These are phyloP conservation scores for Alaudala cheleensis DNA, from an alignment of 2,113 vertebrate genomes.

Conservation along the genomic window DNA sequence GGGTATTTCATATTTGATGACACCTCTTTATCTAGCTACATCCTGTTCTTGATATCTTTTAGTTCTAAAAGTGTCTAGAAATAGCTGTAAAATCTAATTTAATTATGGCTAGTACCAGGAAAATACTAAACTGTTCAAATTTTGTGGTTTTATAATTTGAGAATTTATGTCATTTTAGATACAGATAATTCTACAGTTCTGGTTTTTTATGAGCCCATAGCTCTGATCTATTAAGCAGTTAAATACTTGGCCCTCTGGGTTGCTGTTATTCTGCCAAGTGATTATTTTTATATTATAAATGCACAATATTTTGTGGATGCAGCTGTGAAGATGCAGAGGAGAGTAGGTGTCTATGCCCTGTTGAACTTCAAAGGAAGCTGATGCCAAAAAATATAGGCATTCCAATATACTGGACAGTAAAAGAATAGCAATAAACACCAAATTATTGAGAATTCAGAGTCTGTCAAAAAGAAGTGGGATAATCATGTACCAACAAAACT, in stretches of 20 bases:
- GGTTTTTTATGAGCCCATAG: background rate
- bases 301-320: background rate
- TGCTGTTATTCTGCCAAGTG: background rate
- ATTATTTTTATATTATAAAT: background rate
- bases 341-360: background rate
- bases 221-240: background rate
- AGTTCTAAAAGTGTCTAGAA: background rate
- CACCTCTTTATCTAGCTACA: background rate
- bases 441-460: background rate
- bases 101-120: background rate
- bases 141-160: background rate
- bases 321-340: background rate
- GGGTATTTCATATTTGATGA: background rate
- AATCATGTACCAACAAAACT: background rate
- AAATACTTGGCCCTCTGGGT: background rate
- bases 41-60: background rate
- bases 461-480: background rate
- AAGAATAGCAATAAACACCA: background rate
- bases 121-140: background rate
- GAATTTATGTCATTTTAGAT: background rate
- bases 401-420: background rate
- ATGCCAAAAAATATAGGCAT: background rate
- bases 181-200: background rate
- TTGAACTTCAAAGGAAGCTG: background rate
- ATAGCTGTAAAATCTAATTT: background rate